Base-by-base conservation (phyloP, 2,888 invertebrate species). In the Plebejus argus region DNA sequence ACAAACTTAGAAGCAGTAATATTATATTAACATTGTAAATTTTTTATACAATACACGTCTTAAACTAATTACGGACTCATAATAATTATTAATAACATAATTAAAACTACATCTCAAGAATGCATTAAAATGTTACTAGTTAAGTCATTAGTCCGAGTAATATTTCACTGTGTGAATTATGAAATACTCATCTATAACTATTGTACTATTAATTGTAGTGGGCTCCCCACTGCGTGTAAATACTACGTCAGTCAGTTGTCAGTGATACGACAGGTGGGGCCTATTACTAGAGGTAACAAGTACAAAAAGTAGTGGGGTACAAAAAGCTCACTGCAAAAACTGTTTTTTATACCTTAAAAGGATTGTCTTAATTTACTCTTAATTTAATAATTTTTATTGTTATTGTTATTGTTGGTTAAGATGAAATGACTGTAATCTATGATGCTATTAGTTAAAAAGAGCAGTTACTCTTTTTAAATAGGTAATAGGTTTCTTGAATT, bases 201-300 rank as follows among this genome's bases (percentile, higher is more conserved):
- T 85, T 85, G 84, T 85, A 84, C 83, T 85, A 87, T 86, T 90
- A 89, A 90, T 89, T 89, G 88, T 88, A 81, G 76, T 18, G 76
- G 89, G 81, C 88, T 81, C 86, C 90, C 89, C 84, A 88, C 89
- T 85, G 89, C 82, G 89, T 82, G 84, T 86, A 85, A 86, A 84
- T 86, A 86, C 80, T 82, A 83, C 83, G 87, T 87, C 87, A 85
- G 85, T 87, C 89, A 85, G 81, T 66, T 82, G 84, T 79, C 80
- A 83, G 87, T 84, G 84, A 85, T 87, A 88, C 86, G 85, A 82
- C 86, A 85, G 85, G 83, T 85, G 28, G 84, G 78, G 71, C 39
- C 71, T 39, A 39, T 71, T 71, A 71, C 39, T 71, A 39, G 10
- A 20, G 0, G 39, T 71, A 39, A 20, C 35, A 23, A 23, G 1